Conservation (phyloP, 2,113 vertebrate species). For the Anarhynchus alexandrinus region DNA sequence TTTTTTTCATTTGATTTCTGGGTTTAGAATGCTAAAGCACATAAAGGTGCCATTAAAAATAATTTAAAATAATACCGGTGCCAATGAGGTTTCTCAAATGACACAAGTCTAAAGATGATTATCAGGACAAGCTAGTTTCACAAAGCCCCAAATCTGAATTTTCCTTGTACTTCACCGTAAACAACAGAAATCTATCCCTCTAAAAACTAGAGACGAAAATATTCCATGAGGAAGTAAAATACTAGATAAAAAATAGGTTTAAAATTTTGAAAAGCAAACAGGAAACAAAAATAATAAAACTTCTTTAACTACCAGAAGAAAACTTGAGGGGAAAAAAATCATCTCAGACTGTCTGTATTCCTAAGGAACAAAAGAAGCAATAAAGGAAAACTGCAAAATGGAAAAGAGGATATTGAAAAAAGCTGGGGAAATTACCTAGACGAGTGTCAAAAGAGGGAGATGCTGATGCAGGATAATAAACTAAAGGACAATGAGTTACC, state of each 20-base stretch:
- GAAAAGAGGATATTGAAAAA: background rate
- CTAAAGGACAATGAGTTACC: background rate
- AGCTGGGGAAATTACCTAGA: background rate
- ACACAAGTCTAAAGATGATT: background rate
- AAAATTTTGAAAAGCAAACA: background rate
- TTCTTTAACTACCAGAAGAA: background rate
- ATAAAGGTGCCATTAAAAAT: background rate
- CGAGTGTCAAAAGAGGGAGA: background rate
- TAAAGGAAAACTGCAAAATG: background rate
- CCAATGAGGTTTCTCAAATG: background rate
- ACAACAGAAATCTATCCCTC: background rate
- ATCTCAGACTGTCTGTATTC: background rate
- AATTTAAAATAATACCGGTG: background rate
- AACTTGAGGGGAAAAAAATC: background rate
- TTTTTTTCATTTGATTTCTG: background rate
- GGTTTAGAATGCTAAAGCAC: background rate
- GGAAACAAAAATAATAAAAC: background rate
- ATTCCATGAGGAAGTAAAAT: background rate
- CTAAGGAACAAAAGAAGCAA: background rate
- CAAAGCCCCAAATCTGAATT: background rate
- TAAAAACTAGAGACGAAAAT: background rate
- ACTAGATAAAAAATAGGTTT: background rate
- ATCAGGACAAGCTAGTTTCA: background rate
- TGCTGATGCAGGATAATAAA: background rate
- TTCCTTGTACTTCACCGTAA: background rate